Evolutionary conservation across 2,888 invertebrate species (phyloP), one percentile per base, ranked within the genome.

Genomic region (Norana najaformis): DNA sequence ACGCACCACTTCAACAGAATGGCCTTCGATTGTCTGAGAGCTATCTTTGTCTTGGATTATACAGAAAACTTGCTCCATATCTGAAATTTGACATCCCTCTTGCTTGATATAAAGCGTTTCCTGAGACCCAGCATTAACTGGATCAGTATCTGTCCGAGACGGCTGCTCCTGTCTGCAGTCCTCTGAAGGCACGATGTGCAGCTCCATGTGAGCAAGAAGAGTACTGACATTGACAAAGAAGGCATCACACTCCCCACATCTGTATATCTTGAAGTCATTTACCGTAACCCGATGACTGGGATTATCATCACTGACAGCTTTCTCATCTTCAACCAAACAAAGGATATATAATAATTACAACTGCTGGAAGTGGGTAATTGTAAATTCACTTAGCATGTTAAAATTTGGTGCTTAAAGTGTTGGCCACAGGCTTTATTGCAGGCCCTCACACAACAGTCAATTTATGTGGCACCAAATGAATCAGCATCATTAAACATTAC

Each of bases 221-320:
- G 34, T 83, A 36, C 35, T 36, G 34, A 83, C 83, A 36, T 83
- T 83, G 83, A 83, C 83, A 20, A 83, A 83, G 83, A 83, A 83
- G 83, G 83, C 83, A 83, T 83, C 83, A 35, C 83, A 83, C 83
- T 83, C 83, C 36, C 83, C 83, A 83, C 83, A 83, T 36, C 83
- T 34, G 36, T 83, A 83, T 83, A 83, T 83, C 36, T 83, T 83
- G 36, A 36, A 83, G 83, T 83, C 83, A 83, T 34, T 53, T 53
- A 53, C 53, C 30, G 53, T 30, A 53, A 23, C 53, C 23, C 53
- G 11, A 53, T 30, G 23, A 53, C 23, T 53, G 23, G 23, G 23
- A 30, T 53, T 30, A 53, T 53, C 53, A 53, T 30, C 53, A 11
- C 30, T 53, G 53, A 16, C 30, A 30, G 53, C 13, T 30, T 53